Conservation (phyloP, 2,797 vertebrate genomes). For the Gouania willdenowi region DNA sequence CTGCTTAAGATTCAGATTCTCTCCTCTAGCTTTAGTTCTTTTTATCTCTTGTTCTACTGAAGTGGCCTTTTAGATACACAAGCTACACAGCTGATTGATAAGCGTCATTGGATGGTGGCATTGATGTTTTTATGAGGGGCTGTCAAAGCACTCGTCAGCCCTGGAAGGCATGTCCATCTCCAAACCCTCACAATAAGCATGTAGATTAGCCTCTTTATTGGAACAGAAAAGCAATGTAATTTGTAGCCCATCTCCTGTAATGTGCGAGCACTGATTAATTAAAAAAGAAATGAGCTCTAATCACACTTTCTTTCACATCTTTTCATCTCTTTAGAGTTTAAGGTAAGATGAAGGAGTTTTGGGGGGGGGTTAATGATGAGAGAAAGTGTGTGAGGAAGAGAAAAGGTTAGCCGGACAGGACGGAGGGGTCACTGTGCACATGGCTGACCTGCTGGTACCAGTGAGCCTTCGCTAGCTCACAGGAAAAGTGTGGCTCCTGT, state of each 20-base stretch:
- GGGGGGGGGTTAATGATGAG: neutral
- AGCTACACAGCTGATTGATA: slow-evolving; percentile 37
- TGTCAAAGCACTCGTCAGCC: slow-evolving; percentile 10
- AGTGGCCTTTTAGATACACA: slow-evolving; percentile 22
- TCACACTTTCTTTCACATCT: slow-evolving; percentile 41
- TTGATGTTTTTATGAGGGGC: slow-evolving; percentile 28
- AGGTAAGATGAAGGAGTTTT: slow-evolving; percentile 14
- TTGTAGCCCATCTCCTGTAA: slow-evolving; percentile 10
- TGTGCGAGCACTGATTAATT: slow-evolving; percentile 31
- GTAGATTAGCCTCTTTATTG: slow-evolving; percentile 42
- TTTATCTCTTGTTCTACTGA: slow-evolving; percentile 9
- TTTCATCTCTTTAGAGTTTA: slow-evolving; percentile 20
- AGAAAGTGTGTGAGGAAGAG: slow-evolving; percentile 1
- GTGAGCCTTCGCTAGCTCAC: slow-evolving; percentile 17
- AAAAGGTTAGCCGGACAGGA: slow-evolving; percentile 43
- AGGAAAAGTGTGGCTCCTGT: slow-evolving; percentile 41
- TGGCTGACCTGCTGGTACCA: slow-evolving; percentile 46
- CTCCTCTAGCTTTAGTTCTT: neutral
- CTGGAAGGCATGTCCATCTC: slow-evolving; percentile 4
- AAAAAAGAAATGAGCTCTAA: slow-evolving; percentile 55
- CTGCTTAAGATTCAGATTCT: slow-evolving; percentile 13
- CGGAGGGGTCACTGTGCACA: slow-evolving; percentile 62
- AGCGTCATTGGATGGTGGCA: slow-evolving; percentile 24
- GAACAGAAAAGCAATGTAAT: slow-evolving; percentile 15
- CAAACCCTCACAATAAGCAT: slow-evolving; percentile 16